Evolutionary conservation across 2,888 invertebrate genomes (phyloP).

Genomic region (Agrochola litura): DNA sequence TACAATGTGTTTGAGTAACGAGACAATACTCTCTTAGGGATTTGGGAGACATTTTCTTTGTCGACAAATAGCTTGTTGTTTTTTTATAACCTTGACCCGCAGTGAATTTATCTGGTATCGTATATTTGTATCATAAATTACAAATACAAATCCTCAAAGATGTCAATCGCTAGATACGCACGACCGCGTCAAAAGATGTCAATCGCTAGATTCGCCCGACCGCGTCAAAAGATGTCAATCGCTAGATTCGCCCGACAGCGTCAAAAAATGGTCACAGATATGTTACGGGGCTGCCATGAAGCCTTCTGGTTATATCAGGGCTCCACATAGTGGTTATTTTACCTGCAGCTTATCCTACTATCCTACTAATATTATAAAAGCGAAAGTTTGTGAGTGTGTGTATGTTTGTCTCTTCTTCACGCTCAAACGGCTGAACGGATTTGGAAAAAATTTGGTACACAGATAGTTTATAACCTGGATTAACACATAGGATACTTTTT

Average conservation of each 20-base stretch:
- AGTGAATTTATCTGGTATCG: no score
- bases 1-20: conserved; percentile 7
- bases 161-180: no score
- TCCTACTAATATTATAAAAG: no score
- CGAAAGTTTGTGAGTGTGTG: no score
- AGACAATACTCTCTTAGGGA: conserved; percentile 7
- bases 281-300: neutral
- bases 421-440: no score
- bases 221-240: neutral
- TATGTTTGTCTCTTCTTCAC: no score
- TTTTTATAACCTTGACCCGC: neutral
- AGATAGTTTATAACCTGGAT: no score
- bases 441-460: no score
- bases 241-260: neutral
- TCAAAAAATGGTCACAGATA: neutral
- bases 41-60: conserved; percentile 23
- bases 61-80: neutral
- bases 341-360: no score
- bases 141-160: neutral
- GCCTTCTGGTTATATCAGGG: neutral
- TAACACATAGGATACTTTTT: no score
- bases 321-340: no score
- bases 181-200: neutral
- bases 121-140: neutral
- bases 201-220: neutral